These are phyloP conservation scores for Drosophila leonis DNA, from an alignment of 2,888 invertebrate species.

Conservation along the genomic window DNA sequence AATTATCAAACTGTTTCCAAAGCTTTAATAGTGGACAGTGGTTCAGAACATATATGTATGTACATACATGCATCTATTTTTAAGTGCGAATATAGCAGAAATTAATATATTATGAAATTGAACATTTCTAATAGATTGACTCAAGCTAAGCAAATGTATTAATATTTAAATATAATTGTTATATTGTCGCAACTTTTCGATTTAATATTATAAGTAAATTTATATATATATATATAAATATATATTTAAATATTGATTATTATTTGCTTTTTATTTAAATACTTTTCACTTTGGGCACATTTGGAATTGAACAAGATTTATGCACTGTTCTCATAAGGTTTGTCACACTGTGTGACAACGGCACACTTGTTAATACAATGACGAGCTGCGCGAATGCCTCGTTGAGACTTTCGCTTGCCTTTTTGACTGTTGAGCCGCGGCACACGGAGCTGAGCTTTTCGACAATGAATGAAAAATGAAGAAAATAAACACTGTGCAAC, in stretches of 20 bases:
- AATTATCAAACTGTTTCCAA: slow-evolving; percentile 19
- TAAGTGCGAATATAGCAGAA: background rate
- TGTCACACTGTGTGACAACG: slow-evolving; percentile 39
- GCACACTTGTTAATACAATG: slow-evolving; percentile 45
- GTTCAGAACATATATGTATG: slow-evolving; percentile 18
- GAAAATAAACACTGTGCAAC: slow-evolving; percentile 23
- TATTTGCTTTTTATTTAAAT: background rate
- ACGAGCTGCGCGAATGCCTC: slow-evolving; percentile 16
- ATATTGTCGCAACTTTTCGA: too few species aligned
- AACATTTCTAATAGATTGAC: background rate
- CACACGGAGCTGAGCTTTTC: slow-evolving; percentile 38
- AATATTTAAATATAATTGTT: background rate
- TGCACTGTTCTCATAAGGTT: background rate
- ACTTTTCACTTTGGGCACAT: background rate
- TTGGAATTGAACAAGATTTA: background rate
- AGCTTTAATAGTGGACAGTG: slow-evolving; percentile 33
- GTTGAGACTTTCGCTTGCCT: slow-evolving; percentile 49
- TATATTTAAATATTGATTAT: background rate
- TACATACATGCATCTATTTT: slow-evolving; percentile 3
- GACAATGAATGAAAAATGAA: slow-evolving; percentile 34
- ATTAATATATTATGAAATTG: background rate
- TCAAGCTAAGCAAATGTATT: background rate
- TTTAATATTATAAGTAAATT: too few species aligned
- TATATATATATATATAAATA: background rate
- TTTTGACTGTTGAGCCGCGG: slow-evolving; percentile 23